Conservation (phyloP, 2,888 invertebrate genomes). For the Apotomis capreana region DNA sequence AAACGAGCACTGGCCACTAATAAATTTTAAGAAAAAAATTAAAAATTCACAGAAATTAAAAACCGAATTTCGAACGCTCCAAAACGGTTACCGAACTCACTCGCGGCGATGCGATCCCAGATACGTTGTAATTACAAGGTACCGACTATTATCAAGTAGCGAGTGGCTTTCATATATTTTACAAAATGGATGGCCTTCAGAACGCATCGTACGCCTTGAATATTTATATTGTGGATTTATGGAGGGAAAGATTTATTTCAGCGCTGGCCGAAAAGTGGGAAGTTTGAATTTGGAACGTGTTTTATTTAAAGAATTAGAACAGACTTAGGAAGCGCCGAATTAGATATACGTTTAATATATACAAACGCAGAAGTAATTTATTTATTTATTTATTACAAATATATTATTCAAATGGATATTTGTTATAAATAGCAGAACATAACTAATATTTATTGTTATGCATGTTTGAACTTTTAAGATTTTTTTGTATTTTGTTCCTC, state of each 20-base stretch:
- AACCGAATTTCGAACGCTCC: conserved; percentile 46
- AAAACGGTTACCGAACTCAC: conserved; percentile 44
- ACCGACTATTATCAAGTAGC: conserved; percentile 82
- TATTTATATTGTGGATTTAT: conserved; percentile 82
- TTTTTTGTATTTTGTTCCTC: no score
- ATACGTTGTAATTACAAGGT: conserved; percentile 75
- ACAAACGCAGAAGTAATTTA: no score
- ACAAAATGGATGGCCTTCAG: conserved; percentile 76
- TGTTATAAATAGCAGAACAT: no score
- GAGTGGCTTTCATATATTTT: conserved; percentile 79
- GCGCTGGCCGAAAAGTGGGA: conserved; percentile 19
- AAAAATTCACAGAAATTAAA: conserved; percentile 40
- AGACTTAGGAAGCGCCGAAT: neutral
- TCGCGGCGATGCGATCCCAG: conserved; percentile 42
- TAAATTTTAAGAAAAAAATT: conserved; percentile 16
- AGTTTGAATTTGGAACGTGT: conserved; percentile 21
- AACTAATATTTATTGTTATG: no score
- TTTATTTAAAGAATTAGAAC: conserved; percentile 7
- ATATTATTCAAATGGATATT: no score
- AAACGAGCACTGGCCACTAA: conserved; percentile 11
- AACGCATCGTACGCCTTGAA: conserved; percentile 66
- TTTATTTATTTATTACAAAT: no score
- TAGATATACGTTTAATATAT: no score
- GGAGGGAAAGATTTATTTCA: conserved; percentile 47
- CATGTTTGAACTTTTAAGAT: no score